These are phyloP conservation scores for Morelia viridis DNA, from an alignment of 2,797 vertebrate species.

Conservation along the genomic window DNA sequence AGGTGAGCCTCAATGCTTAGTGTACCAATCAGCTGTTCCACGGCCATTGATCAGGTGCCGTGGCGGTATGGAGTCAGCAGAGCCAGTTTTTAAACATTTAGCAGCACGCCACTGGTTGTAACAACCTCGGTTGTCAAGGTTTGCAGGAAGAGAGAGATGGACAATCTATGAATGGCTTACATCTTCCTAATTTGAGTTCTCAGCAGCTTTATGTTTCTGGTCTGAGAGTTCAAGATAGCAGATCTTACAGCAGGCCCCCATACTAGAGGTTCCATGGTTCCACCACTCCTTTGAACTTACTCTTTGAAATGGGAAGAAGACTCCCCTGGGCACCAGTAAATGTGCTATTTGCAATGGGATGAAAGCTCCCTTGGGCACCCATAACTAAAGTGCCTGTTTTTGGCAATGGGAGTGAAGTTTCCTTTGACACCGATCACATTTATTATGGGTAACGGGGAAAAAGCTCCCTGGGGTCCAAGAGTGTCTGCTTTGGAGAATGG, in stretches of 20 bases:
- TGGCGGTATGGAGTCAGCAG: background rate
- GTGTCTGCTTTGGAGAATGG: background rate
- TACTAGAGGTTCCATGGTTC: background rate
- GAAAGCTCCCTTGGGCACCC: background rate
- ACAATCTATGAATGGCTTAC: background rate
- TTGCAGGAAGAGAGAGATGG: background rate
- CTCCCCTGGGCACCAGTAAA: background rate
- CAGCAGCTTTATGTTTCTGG: background rate
- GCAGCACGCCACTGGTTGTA: background rate
- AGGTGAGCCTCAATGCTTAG: no score
- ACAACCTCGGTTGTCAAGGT: background rate
- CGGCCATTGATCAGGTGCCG: no score
- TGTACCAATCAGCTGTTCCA: no score
- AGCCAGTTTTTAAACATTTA: background rate
- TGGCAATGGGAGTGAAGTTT: background rate
- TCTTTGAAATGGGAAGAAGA: background rate
- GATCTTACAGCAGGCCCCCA: background rate
- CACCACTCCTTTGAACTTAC: background rate
- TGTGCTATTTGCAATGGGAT: background rate
- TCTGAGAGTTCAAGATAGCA: background rate
- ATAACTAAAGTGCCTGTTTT: background rate
- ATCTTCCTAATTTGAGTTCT: background rate
- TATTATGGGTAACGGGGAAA: background rate
- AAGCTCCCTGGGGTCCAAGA: background rate
- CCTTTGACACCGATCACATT: background rate